Percentiles rank a stretch among this genome's conserved stretches.
These are phyloP conservation scores for Carduelis carduelis DNA, from an alignment of 2,797 vertebrate species.

Conservation along the genomic window DNA sequence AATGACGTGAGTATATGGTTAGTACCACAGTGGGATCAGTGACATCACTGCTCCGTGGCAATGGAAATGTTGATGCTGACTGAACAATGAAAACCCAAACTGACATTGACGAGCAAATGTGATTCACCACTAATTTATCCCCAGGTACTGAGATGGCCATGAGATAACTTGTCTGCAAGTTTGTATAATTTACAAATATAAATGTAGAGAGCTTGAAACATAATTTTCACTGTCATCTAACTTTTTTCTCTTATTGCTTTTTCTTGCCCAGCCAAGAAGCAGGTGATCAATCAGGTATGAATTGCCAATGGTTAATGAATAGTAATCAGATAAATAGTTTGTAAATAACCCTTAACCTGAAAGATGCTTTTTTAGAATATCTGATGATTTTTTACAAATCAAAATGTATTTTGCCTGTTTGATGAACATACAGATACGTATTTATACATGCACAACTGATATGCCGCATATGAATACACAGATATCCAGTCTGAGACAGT, in stretches of 20 bases:
- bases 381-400: not conserved
- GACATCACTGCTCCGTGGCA: not conserved
- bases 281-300: conserved; percentile 15
- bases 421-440: not conserved
- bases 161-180: not conserved
- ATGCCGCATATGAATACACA: not conserved
- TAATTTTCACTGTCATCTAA: not conserved
- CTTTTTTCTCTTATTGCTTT: not conserved
- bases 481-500: not conserved
- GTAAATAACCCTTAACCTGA: not conserved
- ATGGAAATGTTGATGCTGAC: not conserved
- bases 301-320: not conserved
- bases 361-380: not conserved
- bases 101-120: not conserved
- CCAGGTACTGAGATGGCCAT: not conserved
- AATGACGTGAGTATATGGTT: not conserved
- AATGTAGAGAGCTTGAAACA: not conserved
- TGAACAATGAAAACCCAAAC: not conserved
- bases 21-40: not conserved
- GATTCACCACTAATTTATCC: not conserved
- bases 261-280: not conserved
- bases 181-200: not conserved
- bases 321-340: not conserved
- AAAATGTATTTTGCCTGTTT: not conserved
- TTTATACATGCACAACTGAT: not conserved